These are phyloP conservation scores for Venustaconcha ellipsiformis DNA, from an alignment of 1,140 invertebrate genomes.

Conservation along the genomic window DNA sequence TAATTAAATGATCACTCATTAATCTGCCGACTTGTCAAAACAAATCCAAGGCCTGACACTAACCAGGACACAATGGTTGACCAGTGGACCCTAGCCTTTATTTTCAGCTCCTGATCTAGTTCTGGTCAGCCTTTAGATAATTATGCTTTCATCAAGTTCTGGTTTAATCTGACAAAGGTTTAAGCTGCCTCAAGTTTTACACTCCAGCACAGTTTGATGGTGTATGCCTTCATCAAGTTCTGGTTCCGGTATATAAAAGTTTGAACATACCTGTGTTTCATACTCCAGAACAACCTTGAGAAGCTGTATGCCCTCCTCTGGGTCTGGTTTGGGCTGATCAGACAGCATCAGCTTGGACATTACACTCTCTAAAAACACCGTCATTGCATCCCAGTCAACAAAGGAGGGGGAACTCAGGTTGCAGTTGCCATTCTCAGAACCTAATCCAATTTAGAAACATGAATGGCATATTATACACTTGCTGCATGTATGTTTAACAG, in stretches of 20 bases:
- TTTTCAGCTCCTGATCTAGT: slow-evolving; percentile 73
- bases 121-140: slow-evolving; percentile 83
- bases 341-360: slow-evolving; percentile 78
- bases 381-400: slow-evolving; percentile 87
- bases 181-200: slow-evolving; percentile 74
- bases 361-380: slow-evolving; percentile 80
- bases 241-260: slow-evolving; percentile 71
- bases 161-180: slow-evolving; percentile 72
- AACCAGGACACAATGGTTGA: too few species aligned
- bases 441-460: not conserved
- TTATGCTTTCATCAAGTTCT: slow-evolving; percentile 77
- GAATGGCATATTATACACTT: not conserved
- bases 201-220: slow-evolving; percentile 81
- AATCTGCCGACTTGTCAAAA: too few species aligned
- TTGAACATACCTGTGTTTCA: slow-evolving; percentile 73
- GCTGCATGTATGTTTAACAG: not conserved
- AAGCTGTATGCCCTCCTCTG: slow-evolving; percentile 78
- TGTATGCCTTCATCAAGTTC: slow-evolving; percentile 77
- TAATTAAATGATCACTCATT: too few species aligned
- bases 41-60: too few species aligned
- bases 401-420: slow-evolving; percentile 65
- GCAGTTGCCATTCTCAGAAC: slow-evolving; percentile 46
- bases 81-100: too few species aligned
- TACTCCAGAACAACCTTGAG: slow-evolving; percentile 82
- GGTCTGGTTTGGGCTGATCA: slow-evolving; percentile 75